phyloP scores from a whole-genome alignment of 2,888 invertebrate species.

The Listrodromus nycthemerus region DNA sequence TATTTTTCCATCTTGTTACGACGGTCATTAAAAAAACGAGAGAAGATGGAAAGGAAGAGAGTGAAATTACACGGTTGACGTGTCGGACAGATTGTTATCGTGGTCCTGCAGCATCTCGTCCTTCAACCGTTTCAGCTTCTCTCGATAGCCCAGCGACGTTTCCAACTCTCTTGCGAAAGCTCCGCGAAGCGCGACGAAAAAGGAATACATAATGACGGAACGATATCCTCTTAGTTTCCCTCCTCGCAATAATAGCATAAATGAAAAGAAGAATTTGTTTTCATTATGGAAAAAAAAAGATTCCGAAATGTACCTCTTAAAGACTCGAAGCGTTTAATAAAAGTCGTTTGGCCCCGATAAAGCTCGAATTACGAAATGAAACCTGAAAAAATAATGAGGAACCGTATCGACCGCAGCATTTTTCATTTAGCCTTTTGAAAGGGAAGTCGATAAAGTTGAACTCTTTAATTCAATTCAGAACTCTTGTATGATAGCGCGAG shows the following conservation, averaged over 20 bases:
- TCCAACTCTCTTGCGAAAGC: not conserved
- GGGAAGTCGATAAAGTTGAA: not conserved
- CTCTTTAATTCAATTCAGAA: too few relatives aligned
- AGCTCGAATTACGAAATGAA: not conserved
- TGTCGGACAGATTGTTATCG: conserved; percentile 66
- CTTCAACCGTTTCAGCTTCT: conserved; percentile 18
- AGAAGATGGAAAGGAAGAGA: conserved; percentile 52
- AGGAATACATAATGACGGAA: conserved; percentile 35
- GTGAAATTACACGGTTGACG: conserved; percentile 67
- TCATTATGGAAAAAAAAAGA: not conserved
- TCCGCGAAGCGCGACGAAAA: conserved; percentile 4
- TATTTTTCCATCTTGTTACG: conserved; percentile 70
- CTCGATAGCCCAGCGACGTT: not conserved
- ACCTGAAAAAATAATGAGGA: not conserved
- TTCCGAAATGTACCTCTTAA: not conserved
- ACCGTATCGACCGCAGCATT: not conserved
- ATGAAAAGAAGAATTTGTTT: conserved; percentile 7
- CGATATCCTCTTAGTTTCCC: conserved; percentile 32
- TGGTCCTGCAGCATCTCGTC: conserved; percentile 28
- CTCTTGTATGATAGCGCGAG: not conserved
- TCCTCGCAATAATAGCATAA: conserved; percentile 10
- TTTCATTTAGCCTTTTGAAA: not conserved
- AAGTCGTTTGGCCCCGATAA: not conserved
- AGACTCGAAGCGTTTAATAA: not conserved
- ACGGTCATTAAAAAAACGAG: conserved; percentile 64